phyloP scores from a whole-genome alignment of 2,113 vertebrate genomes.

The Tragelaphus scriptus region DNA sequence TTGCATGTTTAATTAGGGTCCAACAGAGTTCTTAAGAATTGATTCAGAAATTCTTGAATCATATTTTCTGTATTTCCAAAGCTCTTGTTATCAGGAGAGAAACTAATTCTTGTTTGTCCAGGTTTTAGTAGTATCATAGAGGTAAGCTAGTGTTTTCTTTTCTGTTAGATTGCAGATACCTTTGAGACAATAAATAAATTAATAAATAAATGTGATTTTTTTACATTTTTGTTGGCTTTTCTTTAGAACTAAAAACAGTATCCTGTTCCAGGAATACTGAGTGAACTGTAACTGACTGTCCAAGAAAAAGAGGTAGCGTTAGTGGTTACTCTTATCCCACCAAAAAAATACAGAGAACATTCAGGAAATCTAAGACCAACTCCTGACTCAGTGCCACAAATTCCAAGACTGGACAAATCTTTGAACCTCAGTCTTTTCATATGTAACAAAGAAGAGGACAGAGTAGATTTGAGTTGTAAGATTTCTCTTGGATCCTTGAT shows the following conservation, averaged over 20 bases:
- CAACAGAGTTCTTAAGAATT: not conserved
- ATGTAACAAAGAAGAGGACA: not conserved
- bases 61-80: conserved; percentile 20
- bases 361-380: not conserved
- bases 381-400: not conserved
- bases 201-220: not conserved
- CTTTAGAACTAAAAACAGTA: not conserved
- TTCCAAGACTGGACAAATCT: not conserved
- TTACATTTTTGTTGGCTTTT: not conserved
- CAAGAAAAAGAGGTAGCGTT: not conserved
- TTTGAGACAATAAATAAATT: not conserved
- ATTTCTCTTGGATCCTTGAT: conserved; percentile 5
- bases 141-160: not conserved
- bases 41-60: not conserved
- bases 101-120: not conserved
- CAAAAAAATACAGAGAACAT: not conserved
- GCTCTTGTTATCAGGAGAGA: not conserved
- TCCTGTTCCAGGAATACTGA: not conserved
- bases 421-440: not conserved
- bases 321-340: not conserved
- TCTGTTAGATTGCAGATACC: not conserved
- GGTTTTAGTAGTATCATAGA: not conserved
- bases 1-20: not conserved
- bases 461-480: not conserved
- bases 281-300: not conserved